A percentile compares a stretch with the other conserved stretches of the same genome.
Evolutionary conservation across 2,797 vertebrate species (phyloP).

Genomic region (Acrossocheilus fasciatus): DNA sequence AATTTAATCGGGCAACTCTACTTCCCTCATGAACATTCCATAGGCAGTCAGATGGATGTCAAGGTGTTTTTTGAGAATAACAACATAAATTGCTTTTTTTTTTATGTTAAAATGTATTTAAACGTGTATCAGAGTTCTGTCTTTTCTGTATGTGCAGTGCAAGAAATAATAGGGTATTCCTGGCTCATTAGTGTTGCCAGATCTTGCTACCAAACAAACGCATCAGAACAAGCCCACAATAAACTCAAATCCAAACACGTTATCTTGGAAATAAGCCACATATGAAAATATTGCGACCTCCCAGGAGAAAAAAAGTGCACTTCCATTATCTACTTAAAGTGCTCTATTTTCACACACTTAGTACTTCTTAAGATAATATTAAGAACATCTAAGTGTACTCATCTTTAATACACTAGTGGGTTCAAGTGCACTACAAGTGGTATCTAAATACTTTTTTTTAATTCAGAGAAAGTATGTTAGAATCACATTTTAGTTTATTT

Average conservation of each 20-base stretch:
- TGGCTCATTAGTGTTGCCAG: neutral
- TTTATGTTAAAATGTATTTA: neutral
- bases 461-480: no score
- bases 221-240: neutral
- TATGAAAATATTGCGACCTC: neutral
- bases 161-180: neutral
- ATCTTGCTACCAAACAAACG: neutral
- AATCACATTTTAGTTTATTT: no score
- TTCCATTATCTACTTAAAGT: no score
- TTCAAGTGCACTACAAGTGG: no score
- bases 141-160: neutral
- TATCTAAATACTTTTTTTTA: no score
- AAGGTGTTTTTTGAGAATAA: neutral
- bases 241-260: neutral
- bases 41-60: neutral
- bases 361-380: no score
- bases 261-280: neutral
- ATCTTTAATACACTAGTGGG: no score
- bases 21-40: neutral
- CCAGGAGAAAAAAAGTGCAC: no score
- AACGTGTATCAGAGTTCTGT: neutral
- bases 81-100: neutral
- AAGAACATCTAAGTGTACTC: no score
- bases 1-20: neutral
- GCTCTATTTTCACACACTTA: no score